Evolutionary conservation across 2,797 vertebrate species (phyloP).

Genomic region (Vipera latastei): DNA sequence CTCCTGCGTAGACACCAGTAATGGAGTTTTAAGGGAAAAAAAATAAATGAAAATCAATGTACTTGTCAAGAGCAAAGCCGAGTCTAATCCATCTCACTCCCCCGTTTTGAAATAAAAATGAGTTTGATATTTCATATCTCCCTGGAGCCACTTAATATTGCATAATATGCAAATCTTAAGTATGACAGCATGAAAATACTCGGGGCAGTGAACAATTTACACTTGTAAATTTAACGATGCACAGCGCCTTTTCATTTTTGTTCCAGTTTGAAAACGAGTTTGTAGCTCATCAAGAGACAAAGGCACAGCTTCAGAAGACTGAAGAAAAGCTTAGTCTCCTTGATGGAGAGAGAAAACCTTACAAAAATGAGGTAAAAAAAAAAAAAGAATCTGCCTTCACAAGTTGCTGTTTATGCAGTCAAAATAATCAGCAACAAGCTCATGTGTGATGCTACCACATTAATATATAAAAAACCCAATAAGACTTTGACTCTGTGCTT

Average conservation of each 20-base stretch:
- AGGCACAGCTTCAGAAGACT: conserved; percentile 83
- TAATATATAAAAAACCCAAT: not conserved
- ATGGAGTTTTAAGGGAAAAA: not conserved
- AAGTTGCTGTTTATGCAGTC: not conserved
- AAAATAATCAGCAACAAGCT: not conserved
- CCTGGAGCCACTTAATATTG: not conserved
- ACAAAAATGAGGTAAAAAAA: conserved; percentile 83
- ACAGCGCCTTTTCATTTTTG: not conserved
- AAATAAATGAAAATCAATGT: not conserved
- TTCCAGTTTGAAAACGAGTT: conserved; percentile 92
- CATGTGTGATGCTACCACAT: too few species aligned
- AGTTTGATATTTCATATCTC: not conserved
- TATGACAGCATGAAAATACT: not conserved
- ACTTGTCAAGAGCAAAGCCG: not conserved
- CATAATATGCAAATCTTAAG: not conserved
- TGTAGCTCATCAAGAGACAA: conserved; percentile 87
- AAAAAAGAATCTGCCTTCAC: not conserved
- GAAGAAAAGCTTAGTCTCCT: conserved; percentile 87
- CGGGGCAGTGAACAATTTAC: not conserved
- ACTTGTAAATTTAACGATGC: not conserved
- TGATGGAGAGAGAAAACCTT: conserved; percentile 85
- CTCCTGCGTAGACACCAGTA: not conserved
- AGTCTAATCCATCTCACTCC: not conserved
- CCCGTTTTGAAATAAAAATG: not conserved
- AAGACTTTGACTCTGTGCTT: not conserved